Base-by-base conservation (phyloP, 2,797 vertebrate species). In the Sebastes steindachneri region DNA sequence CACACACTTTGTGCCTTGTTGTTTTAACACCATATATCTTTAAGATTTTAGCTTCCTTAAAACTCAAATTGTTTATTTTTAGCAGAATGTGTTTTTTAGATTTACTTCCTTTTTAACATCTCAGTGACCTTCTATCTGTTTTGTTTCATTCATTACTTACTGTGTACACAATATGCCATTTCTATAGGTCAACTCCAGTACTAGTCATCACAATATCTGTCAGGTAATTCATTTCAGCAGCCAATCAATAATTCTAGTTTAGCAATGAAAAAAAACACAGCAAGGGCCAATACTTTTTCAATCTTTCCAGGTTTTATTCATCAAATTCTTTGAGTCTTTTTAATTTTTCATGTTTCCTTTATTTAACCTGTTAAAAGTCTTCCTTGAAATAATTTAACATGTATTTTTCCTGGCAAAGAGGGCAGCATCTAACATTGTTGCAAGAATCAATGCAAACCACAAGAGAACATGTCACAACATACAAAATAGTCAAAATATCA, bases 211-310 rank as follows among this genome's bases (percentile, higher is more conserved):
- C 80, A 75, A 23, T 62, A 77, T 86, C 71, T 83, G 63, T 88
- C 86, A 71, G 81, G 68, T 83, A 19, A 88, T 92, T 88, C 5
- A 83, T 85, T 87, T 85, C 45, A 87, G 75, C 64, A 77, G 45
- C 37, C 69, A 79, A 91, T 94, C 92, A 53, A 93, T 92, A 83
- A 60, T 72, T 80, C 23, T 65, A 79, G 65, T 83, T 88, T 69
- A 48, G 15, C 29, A 77, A 57, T 79, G 57, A 66, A 59, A 80
- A 80, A 3, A 62, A 63, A 11, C 23, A 59, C 28, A 59, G 48
- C 35, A 11, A 21, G 10, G 8, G 5, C 29, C 54, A 67, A 7
- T 25, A 10, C 1, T 57, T 41, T 12, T 59, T 68, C 66, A 54
- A 66, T 26, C 6, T 11, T 54, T 51, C 48, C 9, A 1, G 62